Percentiles rank a stretch among this genome's conserved stretches.
These are phyloP conservation scores for Caloenas nicobarica DNA, from an alignment of 2,113 vertebrate genomes.

Conservation along the genomic window DNA sequence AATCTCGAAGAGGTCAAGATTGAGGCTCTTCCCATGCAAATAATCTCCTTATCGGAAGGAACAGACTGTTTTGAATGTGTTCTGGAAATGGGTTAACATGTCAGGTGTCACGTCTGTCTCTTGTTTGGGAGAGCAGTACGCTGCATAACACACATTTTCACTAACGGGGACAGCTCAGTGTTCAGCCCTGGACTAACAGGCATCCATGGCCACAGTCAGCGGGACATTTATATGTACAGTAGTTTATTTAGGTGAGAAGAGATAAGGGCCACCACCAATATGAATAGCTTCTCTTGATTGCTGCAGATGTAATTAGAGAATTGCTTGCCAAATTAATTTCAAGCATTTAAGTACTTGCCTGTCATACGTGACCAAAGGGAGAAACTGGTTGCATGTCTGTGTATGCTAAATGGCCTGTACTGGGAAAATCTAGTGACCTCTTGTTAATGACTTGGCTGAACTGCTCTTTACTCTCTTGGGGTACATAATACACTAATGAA, in stretches of 20 bases:
- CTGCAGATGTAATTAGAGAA: neutral
- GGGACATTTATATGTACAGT: neutral
- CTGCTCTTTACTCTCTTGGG: neutral
- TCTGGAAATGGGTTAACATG: neutral
- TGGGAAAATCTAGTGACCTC: neutral
- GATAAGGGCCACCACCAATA: neutral
- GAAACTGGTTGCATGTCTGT: neutral
- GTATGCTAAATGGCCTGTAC: neutral
- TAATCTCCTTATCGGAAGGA: neutral
- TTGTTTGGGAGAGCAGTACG: neutral
- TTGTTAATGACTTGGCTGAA: neutral
- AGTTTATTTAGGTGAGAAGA: neutral
- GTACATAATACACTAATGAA: neutral
- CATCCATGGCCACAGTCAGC: neutral
- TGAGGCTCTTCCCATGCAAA: neutral
- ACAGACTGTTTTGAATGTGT: neutral
- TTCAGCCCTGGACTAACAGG: neutral
- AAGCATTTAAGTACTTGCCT: neutral
- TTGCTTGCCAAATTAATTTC: neutral
- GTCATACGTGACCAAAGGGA: neutral
- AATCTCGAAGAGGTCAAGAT: neutral
- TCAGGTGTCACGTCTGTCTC: neutral
- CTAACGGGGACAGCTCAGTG: neutral
- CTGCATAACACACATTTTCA: neutral
- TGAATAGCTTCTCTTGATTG: neutral